These are phyloP conservation scores for Trachelus stipa DNA, from an alignment of 2,888 invertebrate species.

Conservation along the genomic window DNA sequence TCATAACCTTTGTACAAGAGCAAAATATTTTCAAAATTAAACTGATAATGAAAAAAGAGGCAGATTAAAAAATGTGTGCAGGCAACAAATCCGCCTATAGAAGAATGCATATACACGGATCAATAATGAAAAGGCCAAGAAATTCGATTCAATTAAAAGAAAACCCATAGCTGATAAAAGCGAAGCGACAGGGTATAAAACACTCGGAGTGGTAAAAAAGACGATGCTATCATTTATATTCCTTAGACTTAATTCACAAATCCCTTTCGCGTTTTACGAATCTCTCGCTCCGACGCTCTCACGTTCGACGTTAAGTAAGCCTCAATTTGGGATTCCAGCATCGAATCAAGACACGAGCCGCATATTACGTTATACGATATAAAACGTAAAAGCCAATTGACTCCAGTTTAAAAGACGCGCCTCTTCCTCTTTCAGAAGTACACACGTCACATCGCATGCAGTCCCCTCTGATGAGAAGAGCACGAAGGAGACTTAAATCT, in stretches of 20 bases:
- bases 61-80: no score
- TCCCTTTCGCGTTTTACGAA: neutral
- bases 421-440: neutral
- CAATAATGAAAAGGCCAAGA: neutral
- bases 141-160: neutral
- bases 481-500: neutral
- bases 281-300: neutral
- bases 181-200: neutral
- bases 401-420: neutral
- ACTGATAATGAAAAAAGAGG: no score
- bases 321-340: slow-evolving; percentile 10
- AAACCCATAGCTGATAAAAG: neutral
- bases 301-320: slow-evolving; percentile 13
- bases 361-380: neutral
- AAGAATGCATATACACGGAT: neutral
- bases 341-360: slow-evolving; percentile 3
- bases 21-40: neutral
- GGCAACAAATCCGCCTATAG: neutral
- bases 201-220: neutral
- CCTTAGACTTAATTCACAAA: slow-evolving; percentile 20
- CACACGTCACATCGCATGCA: neutral
- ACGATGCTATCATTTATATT: slow-evolving; percentile 19
- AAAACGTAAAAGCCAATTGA: slow-evolving; percentile 6
- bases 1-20: neutral
- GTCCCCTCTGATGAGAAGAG: neutral